These are phyloP conservation scores for Scartelaos histophorus DNA, from an alignment of 2,113 vertebrate species.

Conservation along the genomic window DNA sequence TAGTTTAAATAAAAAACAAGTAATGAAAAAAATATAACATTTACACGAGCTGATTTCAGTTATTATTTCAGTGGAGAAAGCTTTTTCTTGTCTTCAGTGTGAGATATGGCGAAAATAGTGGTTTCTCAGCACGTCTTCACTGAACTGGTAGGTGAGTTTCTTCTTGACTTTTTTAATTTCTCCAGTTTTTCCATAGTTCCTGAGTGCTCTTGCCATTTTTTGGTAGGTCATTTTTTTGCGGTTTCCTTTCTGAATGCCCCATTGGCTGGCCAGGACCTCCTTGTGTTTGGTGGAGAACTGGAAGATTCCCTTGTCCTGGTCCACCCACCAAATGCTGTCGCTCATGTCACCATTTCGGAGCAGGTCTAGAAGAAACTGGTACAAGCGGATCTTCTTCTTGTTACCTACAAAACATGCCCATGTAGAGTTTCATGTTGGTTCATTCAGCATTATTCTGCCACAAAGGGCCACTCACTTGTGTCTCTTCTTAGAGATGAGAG, in stretches of 20 bases:
- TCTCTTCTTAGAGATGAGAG: slow-evolving; percentile 54
- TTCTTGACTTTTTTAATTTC: slow-evolving; percentile 98
- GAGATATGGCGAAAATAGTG: slow-evolving; percentile 62
- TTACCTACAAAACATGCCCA: slow-evolving; percentile 38
- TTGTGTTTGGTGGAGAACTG: slow-evolving; percentile 99
- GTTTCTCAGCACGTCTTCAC: slow-evolving; percentile 90
- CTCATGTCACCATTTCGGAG: slow-evolving; percentile 75
- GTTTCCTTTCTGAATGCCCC: slow-evolving; percentile 97
- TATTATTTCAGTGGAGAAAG: slow-evolving; percentile 29
- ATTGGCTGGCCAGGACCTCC: slow-evolving; percentile 90
- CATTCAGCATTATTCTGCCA: neutral
- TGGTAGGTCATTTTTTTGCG: slow-evolving; percentile 99
- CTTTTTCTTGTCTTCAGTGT: slow-evolving; percentile 38
- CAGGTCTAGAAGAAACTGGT: slow-evolving; percentile 80
- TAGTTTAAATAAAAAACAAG: slow-evolving; percentile 17
- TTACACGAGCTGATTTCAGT: slow-evolving; percentile 14
- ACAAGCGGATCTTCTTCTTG: slow-evolving; percentile 76
- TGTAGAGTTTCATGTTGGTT: neutral
- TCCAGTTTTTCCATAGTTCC: slow-evolving; percentile 98
- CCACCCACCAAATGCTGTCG: slow-evolving; percentile 83
- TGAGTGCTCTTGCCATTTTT: slow-evolving; percentile 97
- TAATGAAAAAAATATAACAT: slow-evolving; percentile 28
- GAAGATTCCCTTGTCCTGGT: slow-evolving; percentile 97
- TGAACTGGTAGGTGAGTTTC: slow-evolving; percentile 99
- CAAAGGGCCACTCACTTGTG: slow-evolving; percentile 47